Base-by-base conservation (phyloP, 1,140 invertebrate species). In the Hormaphis cornu region DNA sequence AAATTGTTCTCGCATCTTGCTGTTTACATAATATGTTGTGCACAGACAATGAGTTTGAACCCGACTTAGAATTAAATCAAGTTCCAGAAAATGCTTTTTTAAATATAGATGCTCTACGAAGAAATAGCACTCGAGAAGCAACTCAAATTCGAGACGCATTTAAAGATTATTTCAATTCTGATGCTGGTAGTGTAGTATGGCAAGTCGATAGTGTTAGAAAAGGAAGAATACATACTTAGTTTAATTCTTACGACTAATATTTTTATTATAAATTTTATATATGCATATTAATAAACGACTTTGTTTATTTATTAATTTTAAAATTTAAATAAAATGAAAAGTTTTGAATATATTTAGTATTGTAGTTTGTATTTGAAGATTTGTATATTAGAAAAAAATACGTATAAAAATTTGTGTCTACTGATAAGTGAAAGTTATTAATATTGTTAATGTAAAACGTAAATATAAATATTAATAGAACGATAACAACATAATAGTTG, bases 21-120 rank as follows among this genome's bases (percentile, higher is more conserved):
- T 71, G 71, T 18, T 61, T 77, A 37, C 76, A 77, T 59, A 77
- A 77, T 63, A 76, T 71, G 70, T 61, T 76, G 16, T 59, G 70
- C n/a, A 66, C 48, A 71, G 37, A 56, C 20, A 54, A 70, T 70
- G 59, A 69, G 20, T 73, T 69, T 72, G 59, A 69, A 52, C 61
- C 42, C 35, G 72, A 73, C 52, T 69, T 70, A 44, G 70, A 56
- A 54, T 26, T 40, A 72, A 72, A 44, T 28, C 50, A 12, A 58
- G 72, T 70, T 44, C 48, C 52, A 61, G 70, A 72, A 66, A 69
- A 73, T 69, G 42, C 48, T 16, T 28, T 33, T 28, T 37, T 18
- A 22, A 69, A 20, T 50, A 24, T 33, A 33, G 26, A 33, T 37
- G n/a, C 33, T 50, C 22, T 37, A 69, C 9, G 24, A 16, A 42